phyloP scores from a whole-genome alignment of 92 coral and sea anemone genomes.

The Zoanthus solanderi region DNA sequence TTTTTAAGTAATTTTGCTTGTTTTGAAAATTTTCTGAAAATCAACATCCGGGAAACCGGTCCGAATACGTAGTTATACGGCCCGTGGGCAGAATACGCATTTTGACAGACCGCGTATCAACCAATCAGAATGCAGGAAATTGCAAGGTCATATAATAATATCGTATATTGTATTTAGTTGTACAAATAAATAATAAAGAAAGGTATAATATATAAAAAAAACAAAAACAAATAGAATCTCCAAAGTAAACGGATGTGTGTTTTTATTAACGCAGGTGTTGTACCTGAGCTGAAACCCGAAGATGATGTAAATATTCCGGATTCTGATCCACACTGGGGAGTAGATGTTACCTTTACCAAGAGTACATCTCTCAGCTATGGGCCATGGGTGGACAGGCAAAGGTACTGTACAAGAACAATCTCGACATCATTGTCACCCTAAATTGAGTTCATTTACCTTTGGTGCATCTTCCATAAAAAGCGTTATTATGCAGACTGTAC shows the following conservation, averaged over 20 bases:
- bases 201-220: not conserved
- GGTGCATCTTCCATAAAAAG: no score
- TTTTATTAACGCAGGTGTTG: slow-evolving; percentile 70
- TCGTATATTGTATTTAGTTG: no score
- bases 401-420: slow-evolving; percentile 48
- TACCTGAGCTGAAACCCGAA: slow-evolving; percentile 70
- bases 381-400: slow-evolving; percentile 99
- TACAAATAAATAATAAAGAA: no score
- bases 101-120: no score
- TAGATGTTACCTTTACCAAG: slow-evolving; percentile 86
- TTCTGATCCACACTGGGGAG: slow-evolving; percentile 96
- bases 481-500: no score
- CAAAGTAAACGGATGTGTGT: not conserved
- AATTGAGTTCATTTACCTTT: not conserved
- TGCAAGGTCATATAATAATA: no score
- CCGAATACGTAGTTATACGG: no score
- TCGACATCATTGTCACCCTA: not conserved
- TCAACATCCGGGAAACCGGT: no score
- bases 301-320: slow-evolving; percentile 84
- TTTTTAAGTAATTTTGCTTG: no score
- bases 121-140: no score
- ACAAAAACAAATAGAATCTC: not conserved
- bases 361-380: slow-evolving; percentile 92
- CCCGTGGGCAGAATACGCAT: no score
- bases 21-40: no score